Evolutionary conservation across 1,140 invertebrate species (phyloP), one percentile per base, ranked within the genome.

Genomic region (Drosophila subpulchrella): DNA sequence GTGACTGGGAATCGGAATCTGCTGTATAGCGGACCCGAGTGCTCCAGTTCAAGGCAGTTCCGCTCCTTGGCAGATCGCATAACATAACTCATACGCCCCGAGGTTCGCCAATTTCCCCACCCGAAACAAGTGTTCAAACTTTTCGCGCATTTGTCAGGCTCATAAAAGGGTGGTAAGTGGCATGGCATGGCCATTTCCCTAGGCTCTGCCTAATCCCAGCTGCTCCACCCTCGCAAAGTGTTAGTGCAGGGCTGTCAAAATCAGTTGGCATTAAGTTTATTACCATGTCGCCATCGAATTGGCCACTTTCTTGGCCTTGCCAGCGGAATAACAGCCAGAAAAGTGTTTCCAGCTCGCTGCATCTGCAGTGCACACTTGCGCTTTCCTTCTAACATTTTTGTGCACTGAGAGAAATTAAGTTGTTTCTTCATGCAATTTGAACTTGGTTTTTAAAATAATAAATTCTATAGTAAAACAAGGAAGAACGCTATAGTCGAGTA

Each of bases 231-330:
- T 39, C 4, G 42, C 17, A 60, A 41, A 48, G 8, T n/a, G 44
- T 30, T 41, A 53, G 70, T 55, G 42, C 55, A 65, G 55, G 30
- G 63, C 80, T 83, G 75, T 84, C 81, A 61, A 71, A 76, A 75
- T 72, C 81, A 84, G 58, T 78, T 66, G 38, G 38, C 55, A 41
- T 75, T 55, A 81, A 81, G 73, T 73, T 73, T 71, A 71, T 70
- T 57, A 71, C 65, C 67, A 57, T 70, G 67, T 71, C 67, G 65
- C 47, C 76, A 44, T 55, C 47, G 38, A 59, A 74, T 61, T 79
- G 61, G 60, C 75, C 50, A 58, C 58, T 51, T 57, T 67, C 36
- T 41, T 73, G 73, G 46, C 73, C 78, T 78, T 63, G 79, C 32
- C 17, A 51, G 44, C 55, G 27, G 48, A 54, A 83, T 79, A 67